Conservation (phyloP, 53 echinoderm and acorn worm genomes). For the Echinarachnius parma region DNA sequence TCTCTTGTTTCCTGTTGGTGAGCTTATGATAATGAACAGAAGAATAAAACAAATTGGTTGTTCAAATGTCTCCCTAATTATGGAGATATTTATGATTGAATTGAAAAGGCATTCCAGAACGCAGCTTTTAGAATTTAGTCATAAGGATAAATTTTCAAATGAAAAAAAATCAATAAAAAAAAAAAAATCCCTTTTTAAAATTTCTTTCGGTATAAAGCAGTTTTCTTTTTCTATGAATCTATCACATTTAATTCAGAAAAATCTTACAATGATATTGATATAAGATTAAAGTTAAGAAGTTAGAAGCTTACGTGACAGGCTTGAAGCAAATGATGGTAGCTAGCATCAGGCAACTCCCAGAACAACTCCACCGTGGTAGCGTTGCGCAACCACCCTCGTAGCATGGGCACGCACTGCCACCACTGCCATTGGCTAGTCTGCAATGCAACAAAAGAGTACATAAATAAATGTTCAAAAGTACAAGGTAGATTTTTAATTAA, state of each 20-base stretch:
- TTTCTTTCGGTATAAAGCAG: background rate
- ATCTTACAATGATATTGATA: no score
- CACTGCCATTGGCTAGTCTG: conserved; percentile 78
- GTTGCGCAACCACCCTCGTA: conserved; percentile 61
- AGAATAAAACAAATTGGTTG: no score
- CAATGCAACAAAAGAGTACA: background rate
- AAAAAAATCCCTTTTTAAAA: background rate
- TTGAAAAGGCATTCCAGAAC: no score
- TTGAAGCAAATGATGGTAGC: conserved; percentile 50
- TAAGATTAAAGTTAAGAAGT: background rate
- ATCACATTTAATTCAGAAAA: no score
- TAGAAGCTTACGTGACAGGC: conserved; percentile 62
- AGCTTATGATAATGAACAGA: no score
- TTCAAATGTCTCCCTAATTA: no score
- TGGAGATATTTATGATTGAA: no score
- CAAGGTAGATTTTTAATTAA: no score
- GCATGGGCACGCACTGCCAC: conserved; percentile 72
- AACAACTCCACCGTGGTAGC: conserved; percentile 55
- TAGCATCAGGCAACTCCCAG: conserved; percentile 57
- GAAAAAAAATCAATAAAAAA: background rate
- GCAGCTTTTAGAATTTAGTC: no score
- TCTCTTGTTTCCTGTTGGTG: no score
- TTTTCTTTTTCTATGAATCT: background rate
- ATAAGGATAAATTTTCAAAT: background rate
- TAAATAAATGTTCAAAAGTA: no score